These are phyloP conservation scores for Ardeotis arabs DNA, from an alignment of 2,113 vertebrate species.

Conservation along the genomic window DNA sequence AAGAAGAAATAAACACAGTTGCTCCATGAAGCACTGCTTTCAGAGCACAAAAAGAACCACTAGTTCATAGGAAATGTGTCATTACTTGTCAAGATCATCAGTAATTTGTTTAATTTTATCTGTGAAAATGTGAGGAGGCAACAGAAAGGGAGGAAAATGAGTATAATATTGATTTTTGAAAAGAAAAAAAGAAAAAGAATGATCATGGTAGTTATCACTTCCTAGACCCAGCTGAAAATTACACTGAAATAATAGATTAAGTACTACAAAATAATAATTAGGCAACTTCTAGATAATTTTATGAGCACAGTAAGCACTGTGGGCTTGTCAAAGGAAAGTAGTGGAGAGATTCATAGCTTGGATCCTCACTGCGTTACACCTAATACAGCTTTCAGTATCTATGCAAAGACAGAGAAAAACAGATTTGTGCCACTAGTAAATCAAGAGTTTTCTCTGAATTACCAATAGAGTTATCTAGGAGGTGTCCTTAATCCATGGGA, in stretches of 20 bases:
- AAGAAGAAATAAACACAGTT: neutral
- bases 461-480: neutral
- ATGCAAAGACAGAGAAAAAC: neutral
- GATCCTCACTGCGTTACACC: neutral
- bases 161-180: slow-evolving; percentile 4
- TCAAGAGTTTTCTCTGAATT: neutral
- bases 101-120: slow-evolving; percentile 7
- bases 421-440: neutral
- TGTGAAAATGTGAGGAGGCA: neutral
- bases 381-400: neutral
- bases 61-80: neutral
- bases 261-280: neutral
- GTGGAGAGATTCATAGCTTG: neutral
- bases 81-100: neutral
- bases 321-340: neutral
- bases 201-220: neutral
- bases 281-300: neutral
- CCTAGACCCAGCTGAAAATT: neutral
- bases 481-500: neutral
- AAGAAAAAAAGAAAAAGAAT: neutral
- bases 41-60: neutral
- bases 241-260: neutral
- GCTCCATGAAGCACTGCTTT: neutral
- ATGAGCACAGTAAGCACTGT: neutral
- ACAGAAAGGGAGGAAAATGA: neutral